Evolutionary conservation across 2,888 invertebrate species (phyloP).

Genomic region (Poecilus cupreus): DNA sequence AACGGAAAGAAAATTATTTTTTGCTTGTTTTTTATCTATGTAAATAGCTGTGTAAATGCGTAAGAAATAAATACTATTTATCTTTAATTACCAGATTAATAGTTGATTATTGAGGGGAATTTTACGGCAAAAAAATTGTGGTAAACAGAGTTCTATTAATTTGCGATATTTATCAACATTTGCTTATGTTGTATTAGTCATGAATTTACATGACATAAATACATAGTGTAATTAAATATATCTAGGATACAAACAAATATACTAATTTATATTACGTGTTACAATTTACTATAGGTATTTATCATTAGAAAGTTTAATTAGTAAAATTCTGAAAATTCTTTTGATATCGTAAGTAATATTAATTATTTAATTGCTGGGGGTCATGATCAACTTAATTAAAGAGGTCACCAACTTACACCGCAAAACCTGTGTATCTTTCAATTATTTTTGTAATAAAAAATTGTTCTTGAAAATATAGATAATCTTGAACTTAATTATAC

Average conservation of each 20-base stretch:
- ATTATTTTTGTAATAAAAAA: not conserved
- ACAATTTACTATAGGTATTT: no score
- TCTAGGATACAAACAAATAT: not conserved
- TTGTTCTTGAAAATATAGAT: no score
- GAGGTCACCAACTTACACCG: conserved; percentile 15
- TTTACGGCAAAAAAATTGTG: conserved; percentile 9
- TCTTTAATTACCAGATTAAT: not conserved
- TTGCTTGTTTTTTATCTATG: not conserved
- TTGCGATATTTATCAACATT: conserved; percentile 5
- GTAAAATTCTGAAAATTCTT: not conserved
- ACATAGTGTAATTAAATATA: not conserved
- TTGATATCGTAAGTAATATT: conserved; percentile 2
- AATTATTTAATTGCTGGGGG: conserved; percentile 25
- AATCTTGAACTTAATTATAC: not conserved
- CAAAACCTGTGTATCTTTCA: not conserved
- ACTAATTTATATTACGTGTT: not conserved
- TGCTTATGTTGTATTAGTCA: not conserved
- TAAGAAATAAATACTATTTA: not conserved
- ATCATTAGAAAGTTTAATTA: no score
- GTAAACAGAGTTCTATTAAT: not conserved
- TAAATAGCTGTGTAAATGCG: not conserved
- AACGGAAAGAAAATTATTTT: no score
- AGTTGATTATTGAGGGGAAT: not conserved
- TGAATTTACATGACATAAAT: not conserved
- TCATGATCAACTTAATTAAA: conserved; percentile 28